These are phyloP conservation scores for Oceanodroma tethys DNA, from an alignment of 2,113 vertebrate species.

Conservation along the genomic window DNA sequence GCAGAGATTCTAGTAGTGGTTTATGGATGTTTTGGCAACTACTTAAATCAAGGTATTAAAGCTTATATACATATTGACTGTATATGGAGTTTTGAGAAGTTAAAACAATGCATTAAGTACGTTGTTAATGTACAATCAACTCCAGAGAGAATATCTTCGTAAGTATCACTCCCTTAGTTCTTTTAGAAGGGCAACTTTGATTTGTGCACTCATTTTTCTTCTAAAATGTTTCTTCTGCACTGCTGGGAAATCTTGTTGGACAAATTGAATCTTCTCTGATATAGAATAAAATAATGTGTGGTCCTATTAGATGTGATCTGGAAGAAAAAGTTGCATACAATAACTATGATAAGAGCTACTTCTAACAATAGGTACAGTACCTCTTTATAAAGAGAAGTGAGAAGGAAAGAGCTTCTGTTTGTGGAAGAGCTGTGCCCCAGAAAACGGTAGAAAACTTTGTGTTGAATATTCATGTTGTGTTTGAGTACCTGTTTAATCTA, in stretches of 20 bases:
- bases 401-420: background rate
- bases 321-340: background rate
- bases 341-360: background rate
- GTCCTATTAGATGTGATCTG: background rate
- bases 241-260: background rate
- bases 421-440: background rate
- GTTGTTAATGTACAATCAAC: background rate
- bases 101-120: background rate
- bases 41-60: background rate
- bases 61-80: background rate
- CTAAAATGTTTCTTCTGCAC: background rate
- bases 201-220: background rate
- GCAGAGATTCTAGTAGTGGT: background rate
- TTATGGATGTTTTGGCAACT: background rate
- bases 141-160: background rate
- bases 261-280: background rate
- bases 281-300: background rate
- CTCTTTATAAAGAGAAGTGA: background rate
- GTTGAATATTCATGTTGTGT: background rate
- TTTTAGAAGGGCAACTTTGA: background rate
- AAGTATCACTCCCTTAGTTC: background rate
- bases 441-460: background rate
- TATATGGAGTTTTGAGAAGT: background rate
- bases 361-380: background rate
- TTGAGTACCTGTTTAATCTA: background rate